Conservation (phyloP, 2,888 invertebrate genomes). For the Aspidiotus destructor region DNA sequence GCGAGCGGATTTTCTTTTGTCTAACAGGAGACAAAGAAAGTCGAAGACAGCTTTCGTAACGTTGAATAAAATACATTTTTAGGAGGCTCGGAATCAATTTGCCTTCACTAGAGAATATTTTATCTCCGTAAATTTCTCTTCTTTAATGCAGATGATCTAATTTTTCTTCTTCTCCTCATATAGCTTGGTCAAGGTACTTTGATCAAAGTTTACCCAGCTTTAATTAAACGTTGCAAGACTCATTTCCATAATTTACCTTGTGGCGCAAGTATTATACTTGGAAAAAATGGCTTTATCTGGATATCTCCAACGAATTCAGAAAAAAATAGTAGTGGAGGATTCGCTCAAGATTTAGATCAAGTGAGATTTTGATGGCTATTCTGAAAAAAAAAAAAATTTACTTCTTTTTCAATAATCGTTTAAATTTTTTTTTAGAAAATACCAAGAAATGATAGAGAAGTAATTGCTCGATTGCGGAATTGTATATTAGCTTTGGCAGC, state of each 20-base stretch:
- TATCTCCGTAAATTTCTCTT: background rate
- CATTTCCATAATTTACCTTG: conserved; percentile 90
- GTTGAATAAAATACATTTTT: background rate
- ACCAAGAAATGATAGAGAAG: conserved; percentile 48
- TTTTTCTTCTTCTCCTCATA: background rate
- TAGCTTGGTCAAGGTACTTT: conserved; percentile 77
- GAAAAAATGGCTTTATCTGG: conserved; percentile 96
- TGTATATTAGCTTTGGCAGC: conserved; percentile 78
- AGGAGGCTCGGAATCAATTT: background rate
- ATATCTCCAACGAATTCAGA: conserved; percentile 59
- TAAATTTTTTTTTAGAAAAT: conserved; percentile 17
- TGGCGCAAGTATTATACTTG: conserved; percentile 85
- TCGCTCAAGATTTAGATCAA: conserved; percentile 63
- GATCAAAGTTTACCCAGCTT: conserved; percentile 80
- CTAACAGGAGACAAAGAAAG: background rate
- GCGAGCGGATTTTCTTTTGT: background rate
- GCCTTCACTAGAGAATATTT: too few species aligned
- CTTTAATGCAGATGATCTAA: background rate
- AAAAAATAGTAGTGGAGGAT: conserved; percentile 58
- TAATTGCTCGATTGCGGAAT: conserved; percentile 80
- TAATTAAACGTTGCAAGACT: conserved; percentile 85
- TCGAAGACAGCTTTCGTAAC: background rate
- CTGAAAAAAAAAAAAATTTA: background rate
- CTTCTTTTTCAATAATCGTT: background rate
- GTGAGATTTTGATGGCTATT: conserved; percentile 39